Percentiles rank a stretch among this genome's conserved stretches.
Conservation (phyloP, 2,797 vertebrate genomes). For the Phylloscopus collybita region DNA sequence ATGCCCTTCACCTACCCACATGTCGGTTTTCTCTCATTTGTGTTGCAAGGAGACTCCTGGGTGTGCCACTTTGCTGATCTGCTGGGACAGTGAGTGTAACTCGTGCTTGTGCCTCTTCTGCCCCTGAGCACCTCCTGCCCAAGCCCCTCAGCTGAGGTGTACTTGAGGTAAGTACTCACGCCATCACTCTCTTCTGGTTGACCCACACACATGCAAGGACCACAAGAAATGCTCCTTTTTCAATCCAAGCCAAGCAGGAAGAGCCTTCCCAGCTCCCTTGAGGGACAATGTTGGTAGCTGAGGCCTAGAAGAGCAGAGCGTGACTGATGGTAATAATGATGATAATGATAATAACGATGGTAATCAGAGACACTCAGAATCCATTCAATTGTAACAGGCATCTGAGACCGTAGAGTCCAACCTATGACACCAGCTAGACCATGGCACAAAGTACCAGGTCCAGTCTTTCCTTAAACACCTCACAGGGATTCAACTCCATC, state of each 20-base stretch:
- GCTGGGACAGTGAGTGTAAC: too few species aligned
- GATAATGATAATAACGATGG: background rate
- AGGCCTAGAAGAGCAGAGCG: rapidly evolving
- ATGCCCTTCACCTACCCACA: background rate
- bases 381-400: too few species aligned
- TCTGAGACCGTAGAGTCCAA: background rate
- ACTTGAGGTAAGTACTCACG: rapidly evolving
- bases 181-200: background rate
- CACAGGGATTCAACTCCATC: background rate
- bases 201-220: rapidly evolving
- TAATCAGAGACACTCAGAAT: background rate
- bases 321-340: background rate
- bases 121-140: background rate
- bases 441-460: background rate
- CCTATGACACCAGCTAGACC: background rate
- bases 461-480: background rate
- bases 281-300: background rate
- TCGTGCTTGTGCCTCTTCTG: background rate
- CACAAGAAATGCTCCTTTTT: rapidly evolving
- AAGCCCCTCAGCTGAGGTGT: background rate
- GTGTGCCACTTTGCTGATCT: rapidly evolving
- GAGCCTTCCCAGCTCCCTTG: background rate
- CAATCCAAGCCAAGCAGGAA: too few species aligned
- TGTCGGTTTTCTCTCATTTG: background rate
- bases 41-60: background rate